Conservation (phyloP, 37 sponge, comb jelly and placozoan species). For the Halisarca cf. caerulea region DNA sequence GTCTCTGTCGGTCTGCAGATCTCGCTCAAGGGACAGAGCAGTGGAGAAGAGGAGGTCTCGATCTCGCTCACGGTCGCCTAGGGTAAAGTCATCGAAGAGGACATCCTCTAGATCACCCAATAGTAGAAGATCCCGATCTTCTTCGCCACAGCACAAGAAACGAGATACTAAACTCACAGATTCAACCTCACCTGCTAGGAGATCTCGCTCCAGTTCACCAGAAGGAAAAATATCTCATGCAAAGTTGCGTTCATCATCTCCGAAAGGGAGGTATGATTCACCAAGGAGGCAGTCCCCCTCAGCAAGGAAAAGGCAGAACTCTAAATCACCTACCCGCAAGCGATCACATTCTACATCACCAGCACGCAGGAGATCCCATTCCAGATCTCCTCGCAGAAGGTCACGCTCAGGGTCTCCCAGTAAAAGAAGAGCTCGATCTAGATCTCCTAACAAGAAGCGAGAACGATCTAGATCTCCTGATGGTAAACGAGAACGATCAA, state of each 20-base stretch:
- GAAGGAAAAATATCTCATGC: neutral
- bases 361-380: neutral
- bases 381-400: slow-evolving; percentile 4
- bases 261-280: neutral
- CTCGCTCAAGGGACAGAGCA: too few relatives aligned
- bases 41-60: neutral
- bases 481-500: neutral
- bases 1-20: too few relatives aligned
- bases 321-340: neutral
- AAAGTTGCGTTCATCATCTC: slow-evolving; percentile 7
- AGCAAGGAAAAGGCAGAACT: neutral
- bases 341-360: neutral
- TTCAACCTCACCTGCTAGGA: neutral
- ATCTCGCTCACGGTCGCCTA: neutral
- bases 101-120: neutral
- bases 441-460: neutral
- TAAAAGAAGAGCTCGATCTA: neutral
- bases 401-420: neutral
- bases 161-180: neutral
- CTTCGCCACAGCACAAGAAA: neutral
- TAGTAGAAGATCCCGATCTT: neutral
- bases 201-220: slow-evolving; percentile 5
- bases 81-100: neutral
- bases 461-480: neutral
- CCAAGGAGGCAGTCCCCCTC: too few relatives aligned